These are phyloP conservation scores for Watsonalla binaria DNA, from an alignment of 2,888 invertebrate genomes.

Conservation along the genomic window DNA sequence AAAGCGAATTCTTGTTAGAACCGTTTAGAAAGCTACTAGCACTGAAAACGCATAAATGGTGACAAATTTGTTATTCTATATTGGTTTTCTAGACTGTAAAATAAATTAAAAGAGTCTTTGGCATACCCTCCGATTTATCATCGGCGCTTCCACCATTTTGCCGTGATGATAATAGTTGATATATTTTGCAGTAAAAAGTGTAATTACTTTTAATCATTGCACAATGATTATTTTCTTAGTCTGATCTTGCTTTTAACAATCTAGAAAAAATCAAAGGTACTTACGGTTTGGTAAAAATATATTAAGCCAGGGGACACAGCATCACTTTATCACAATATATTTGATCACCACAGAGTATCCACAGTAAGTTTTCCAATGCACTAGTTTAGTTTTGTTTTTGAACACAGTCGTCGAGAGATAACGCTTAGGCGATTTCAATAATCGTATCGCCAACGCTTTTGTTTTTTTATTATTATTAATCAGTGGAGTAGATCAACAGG, in stretches of 20 bases:
- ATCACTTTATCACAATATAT: constrained; percentile 62
- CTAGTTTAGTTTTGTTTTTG: constrained; percentile 23
- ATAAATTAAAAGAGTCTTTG: no score
- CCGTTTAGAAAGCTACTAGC: neutral
- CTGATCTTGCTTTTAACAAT: neutral
- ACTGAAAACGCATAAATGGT: neutral
- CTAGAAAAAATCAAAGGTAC: constrained; percentile 25
- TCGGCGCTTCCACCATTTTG: no score
- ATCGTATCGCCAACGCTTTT: constrained; percentile 8
- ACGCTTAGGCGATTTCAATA: constrained; percentile 21
- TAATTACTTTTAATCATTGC: no score
- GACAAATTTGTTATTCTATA: no score
- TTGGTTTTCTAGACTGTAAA: no score
- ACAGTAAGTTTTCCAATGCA: constrained; percentile 33
- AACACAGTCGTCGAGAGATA: constrained; percentile 17
- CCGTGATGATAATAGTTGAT: no score
- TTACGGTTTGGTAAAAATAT: constrained; percentile 49
- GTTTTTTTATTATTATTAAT: constrained; percentile 22
- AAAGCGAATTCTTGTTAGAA: constrained; percentile 10
- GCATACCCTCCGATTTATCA: no score
- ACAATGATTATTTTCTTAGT: no score
- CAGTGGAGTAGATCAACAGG: constrained; percentile 26
- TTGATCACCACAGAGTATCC: constrained; percentile 39
- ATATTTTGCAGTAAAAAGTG: no score
- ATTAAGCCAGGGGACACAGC: constrained; percentile 53